phyloP scores from a whole-genome alignment of 2,113 vertebrate species.

The Colistium nudipinnis region DNA sequence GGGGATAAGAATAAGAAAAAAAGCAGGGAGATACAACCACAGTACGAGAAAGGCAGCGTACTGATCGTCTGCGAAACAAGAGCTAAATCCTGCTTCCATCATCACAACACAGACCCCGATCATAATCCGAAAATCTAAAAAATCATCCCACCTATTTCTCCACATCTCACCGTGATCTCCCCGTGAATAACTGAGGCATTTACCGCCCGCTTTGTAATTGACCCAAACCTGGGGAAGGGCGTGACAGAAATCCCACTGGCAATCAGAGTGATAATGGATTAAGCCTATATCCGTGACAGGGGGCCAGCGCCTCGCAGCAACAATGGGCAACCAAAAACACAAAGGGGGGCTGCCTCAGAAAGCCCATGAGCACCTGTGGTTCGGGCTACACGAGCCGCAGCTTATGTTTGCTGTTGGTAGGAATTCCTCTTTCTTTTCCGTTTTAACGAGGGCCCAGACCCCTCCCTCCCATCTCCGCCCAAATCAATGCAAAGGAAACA shows the following conservation, averaged over 20 bases:
- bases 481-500: conserved; percentile 76
- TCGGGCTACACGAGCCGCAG: conserved; percentile 41
- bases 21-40: conserved; percentile 32
- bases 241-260: conserved; percentile 65
- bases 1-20: conserved; percentile 54
- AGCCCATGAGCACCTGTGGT: conserved; percentile 66
- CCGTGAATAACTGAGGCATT: conserved; percentile 58
- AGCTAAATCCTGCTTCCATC: conserved; percentile 44
- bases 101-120: conserved; percentile 34
- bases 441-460: conserved; percentile 71
- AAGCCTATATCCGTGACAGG: conserved; percentile 67
- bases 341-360: conserved; percentile 60
- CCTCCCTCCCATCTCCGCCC: conserved; percentile 57
- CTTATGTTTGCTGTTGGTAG: conserved; percentile 51
- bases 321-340: conserved; percentile 59
- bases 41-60: conserved; percentile 46
- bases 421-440: conserved; percentile 66
- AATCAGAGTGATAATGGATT: conserved; percentile 72
- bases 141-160: conserved; percentile 60
- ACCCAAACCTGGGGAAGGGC: conserved; percentile 57
- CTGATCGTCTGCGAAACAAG: conserved; percentile 43
- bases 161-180: conserved; percentile 43
- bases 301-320: conserved; percentile 39
- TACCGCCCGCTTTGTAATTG: conserved; percentile 63
- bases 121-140: conserved; percentile 56